Evolutionary conservation across 2,797 vertebrate genomes (phyloP).

Genomic region (Xyrichtys novacula): DNA sequence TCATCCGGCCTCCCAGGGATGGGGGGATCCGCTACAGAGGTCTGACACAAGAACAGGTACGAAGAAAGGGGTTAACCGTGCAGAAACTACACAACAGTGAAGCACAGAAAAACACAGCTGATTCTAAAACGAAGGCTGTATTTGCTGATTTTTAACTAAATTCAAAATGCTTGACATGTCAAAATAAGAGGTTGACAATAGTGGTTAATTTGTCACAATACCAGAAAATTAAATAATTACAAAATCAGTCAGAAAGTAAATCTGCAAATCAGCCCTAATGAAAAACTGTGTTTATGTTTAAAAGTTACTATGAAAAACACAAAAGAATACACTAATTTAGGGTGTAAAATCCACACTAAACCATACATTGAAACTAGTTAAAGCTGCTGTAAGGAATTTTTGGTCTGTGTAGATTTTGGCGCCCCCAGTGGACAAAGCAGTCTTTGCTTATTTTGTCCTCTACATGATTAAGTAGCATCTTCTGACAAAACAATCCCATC

Average conservation of each 20-base stretch:
- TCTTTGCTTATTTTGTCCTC: too few relatives aligned
- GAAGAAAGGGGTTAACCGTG: not conserved
- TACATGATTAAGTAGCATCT: too few relatives aligned
- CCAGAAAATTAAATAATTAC: not conserved
- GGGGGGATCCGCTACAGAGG: conserved; percentile 95
- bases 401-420: too few relatives aligned
- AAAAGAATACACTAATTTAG: too few relatives aligned
- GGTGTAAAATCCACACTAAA: too few relatives aligned
- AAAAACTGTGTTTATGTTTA: not conserved
- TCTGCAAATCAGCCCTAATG: too few relatives aligned
- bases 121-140: not conserved
- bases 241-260: not conserved
- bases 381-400: too few relatives aligned
- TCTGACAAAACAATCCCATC: too few relatives aligned
- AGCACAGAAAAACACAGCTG: not conserved
- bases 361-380: too few relatives aligned
- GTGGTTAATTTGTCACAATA: not conserved
- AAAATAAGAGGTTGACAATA: not conserved
- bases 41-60: conserved; percentile 91
- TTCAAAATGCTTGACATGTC: not conserved
- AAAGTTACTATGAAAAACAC: too few relatives aligned
- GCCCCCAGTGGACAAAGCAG: too few relatives aligned
- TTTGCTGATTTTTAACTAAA: not conserved
- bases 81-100: not conserved
- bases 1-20: conserved; percentile 93